A percentile compares a stretch with the other conserved stretches of the same genome.
Conservation (phyloP, 2,113 vertebrate species). For the Hippocampus abdominalis region DNA sequence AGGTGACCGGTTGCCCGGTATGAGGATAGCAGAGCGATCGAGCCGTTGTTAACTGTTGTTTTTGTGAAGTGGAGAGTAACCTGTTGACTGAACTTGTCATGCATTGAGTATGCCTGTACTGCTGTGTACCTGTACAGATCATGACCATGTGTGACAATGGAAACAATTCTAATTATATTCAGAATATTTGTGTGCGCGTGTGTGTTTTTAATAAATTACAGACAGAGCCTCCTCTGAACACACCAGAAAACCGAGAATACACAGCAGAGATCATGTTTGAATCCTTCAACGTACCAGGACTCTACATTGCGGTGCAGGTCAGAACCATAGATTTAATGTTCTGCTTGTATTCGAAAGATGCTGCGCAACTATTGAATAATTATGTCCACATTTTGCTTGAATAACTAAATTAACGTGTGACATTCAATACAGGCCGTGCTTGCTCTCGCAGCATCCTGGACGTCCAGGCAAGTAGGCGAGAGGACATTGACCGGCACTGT, state of each 20-base stretch:
- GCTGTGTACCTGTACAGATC: no score
- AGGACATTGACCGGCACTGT: constrained; percentile 93
- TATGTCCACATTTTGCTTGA: neutral
- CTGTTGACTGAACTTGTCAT: no score
- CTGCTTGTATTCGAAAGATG: neutral
- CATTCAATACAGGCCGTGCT: constrained; percentile 81
- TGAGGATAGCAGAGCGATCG: no score
- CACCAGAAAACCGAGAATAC: constrained; percentile 97
- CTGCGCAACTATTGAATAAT: neutral
- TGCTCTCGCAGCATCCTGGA: constrained; percentile 96
- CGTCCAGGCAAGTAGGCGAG: constrained; percentile 95
- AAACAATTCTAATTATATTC: neutral
- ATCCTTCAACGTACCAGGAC: constrained; percentile 96
- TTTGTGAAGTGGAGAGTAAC: no score
- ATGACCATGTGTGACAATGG: no score
- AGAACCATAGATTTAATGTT: neutral
- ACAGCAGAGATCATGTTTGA: constrained; percentile 99
- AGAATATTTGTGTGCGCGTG: neutral
- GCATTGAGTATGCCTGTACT: no score
- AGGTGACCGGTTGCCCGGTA: no score
- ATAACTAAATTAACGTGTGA: neutral
- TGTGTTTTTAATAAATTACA: constrained; percentile 49
- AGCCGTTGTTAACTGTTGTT: no score
- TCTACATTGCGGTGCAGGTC: constrained; percentile 99
- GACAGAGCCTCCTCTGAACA: constrained; percentile 98